Conservation (phyloP, 2,888 invertebrate genomes). For the Strigamia crassipes region DNA sequence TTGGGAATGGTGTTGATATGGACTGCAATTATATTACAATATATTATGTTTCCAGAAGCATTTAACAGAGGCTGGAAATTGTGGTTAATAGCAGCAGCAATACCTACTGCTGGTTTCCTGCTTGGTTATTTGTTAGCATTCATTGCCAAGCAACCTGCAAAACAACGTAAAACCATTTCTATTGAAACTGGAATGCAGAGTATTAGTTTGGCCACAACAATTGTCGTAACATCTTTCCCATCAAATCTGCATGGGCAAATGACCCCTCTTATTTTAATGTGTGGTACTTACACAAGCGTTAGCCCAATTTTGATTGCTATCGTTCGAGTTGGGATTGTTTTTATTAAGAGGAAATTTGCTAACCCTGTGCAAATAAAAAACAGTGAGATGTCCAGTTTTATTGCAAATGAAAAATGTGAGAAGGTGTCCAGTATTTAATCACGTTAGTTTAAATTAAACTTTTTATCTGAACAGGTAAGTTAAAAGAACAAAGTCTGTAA, state of each 20-base stretch:
- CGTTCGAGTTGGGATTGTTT: too few species aligned
- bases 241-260: not conserved
- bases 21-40: not conserved
- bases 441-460: too few species aligned
- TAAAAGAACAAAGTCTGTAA: too few species aligned
- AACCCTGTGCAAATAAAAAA: too few species aligned
- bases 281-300: not conserved
- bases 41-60: not conserved
- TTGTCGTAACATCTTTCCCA: not conserved
- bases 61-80: not conserved
- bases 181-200: slow-evolving; percentile 36
- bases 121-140: slow-evolving; percentile 1
- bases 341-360: too few species aligned
- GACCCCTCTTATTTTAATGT: not conserved
- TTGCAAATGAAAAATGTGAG: too few species aligned
- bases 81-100: not conserved
- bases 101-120: not conserved
- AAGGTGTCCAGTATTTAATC: too few species aligned
- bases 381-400: too few species aligned
- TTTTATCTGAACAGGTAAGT: too few species aligned
- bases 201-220: not conserved
- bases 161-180: not conserved
- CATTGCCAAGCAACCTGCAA: not conserved
- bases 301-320: not conserved
- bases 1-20: not conserved